Base-by-base conservation (phyloP, 2,888 invertebrate genomes). In the Ametastegia equiseti region DNA sequence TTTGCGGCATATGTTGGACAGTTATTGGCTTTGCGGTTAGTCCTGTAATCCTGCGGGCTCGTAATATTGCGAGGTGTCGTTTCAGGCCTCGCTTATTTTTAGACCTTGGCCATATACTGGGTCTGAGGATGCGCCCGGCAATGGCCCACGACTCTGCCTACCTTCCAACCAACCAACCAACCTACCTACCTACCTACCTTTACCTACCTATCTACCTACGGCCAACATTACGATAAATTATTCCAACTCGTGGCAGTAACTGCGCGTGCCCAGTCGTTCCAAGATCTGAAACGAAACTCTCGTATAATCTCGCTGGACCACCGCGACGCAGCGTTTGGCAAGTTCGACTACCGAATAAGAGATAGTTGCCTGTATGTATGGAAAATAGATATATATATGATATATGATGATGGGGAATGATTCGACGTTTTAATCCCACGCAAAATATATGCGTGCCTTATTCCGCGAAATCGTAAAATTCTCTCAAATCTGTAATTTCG, bases 191-290 rank as follows among this genome's bases (percentile, higher is more conserved):
- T n/a, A n/a, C n/a, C n/a, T n/a, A n/a, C n/a, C n/a, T n/a, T n/a
- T n/a, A n/a, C n/a, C n/a, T n/a, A n/a, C n/a, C n/a, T n/a, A n/a
- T n/a, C n/a, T 71, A 50, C 73, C 54, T 75, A 73, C 54, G 81
- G 73, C 47, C 39, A 73, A 75, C 75, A 81, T 77, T 81, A 77
- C 65, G 73, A 81, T 81, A 81, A 81, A 81, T 81, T 77, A 81
- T 81, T 63, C 47, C 50, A 19, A 71, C 81, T 42, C 15, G 54
- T 45, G 60, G 69, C 80, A 69, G 67, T 67, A 30, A 80, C 65
- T 80, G 80, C 63, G 45, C 73, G 75, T 73, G 77, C 63, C n/a
- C 60, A 77, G 47, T 45, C 75, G 47, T 75, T 63, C 75, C 30
- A 60, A 69, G 60, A 42, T 30, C 71, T 54, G 13, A 2, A 23